These are phyloP conservation scores for Lordiphosa collinella DNA, from an alignment of 1,140 invertebrate genomes.

Conservation along the genomic window DNA sequence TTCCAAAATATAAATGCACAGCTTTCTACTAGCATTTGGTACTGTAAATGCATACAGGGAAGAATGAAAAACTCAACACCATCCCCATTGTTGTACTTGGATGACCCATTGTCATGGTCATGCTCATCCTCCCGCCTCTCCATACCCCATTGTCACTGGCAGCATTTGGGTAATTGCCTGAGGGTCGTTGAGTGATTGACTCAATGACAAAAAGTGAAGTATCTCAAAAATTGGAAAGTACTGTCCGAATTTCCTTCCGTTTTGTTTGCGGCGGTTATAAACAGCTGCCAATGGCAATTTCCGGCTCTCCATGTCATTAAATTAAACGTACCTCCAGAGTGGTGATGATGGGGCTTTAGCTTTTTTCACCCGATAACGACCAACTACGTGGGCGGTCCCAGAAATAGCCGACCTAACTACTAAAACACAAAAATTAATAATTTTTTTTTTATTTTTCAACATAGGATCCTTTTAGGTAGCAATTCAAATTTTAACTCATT, in stretches of 20 bases:
- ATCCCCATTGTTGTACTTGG: too few species aligned
- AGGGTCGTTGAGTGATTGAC: slow-evolving; percentile 4
- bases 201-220: slow-evolving; percentile 6
- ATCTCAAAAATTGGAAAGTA: slow-evolving; percentile 5
- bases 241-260: not conserved
- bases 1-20: too few species aligned
- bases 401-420: too few species aligned
- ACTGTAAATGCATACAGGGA: too few species aligned
- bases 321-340: slow-evolving; percentile 53
- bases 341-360: slow-evolving; percentile 42
- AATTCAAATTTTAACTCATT: too few species aligned
- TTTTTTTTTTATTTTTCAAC: too few species aligned
- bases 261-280: too few species aligned
- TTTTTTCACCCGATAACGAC: slow-evolving; percentile 59
- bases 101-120: not conserved
- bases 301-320: slow-evolving; percentile 37
- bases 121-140: not conserved
- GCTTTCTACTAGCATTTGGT: too few species aligned
- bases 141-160: not conserved
- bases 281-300: not conserved
- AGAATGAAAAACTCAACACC: too few species aligned
- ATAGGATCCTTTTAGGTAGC: too few species aligned
- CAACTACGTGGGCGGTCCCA: too few species aligned
- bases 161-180: not conserved
- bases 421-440: too few species aligned